Percentiles rank a stretch among this genome's conserved stretches.
Conservation (phyloP, 2,797 vertebrate species). For the Lophotriccus pileatus region DNA sequence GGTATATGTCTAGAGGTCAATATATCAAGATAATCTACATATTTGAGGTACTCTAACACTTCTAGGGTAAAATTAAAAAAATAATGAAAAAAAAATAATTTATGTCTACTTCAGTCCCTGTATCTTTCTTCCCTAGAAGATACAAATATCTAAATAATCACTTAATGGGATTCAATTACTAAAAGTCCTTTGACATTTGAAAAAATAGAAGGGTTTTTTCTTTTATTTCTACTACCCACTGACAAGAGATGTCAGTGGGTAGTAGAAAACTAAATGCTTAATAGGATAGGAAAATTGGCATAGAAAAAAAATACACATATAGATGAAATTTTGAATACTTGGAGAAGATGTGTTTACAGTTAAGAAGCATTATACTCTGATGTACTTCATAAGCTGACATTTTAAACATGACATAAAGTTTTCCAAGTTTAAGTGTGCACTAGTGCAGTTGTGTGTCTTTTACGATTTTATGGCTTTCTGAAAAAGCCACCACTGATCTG, state of each 20-base stretch:
- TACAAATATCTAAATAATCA: not conserved
- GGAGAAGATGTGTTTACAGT: not conserved
- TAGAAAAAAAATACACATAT: not conserved
- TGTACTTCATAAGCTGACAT: not conserved
- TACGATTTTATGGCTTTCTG: not conserved
- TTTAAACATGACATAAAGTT: not conserved
- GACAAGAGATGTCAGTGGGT: not conserved
- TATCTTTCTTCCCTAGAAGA: not conserved
- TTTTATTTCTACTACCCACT: not conserved
- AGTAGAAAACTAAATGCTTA: not conserved
- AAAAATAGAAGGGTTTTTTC: accelerated
- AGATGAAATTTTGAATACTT: not conserved
- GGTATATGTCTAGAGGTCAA: not conserved
- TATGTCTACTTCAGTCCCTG: not conserved
- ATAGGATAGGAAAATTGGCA: not conserved
- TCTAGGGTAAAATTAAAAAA: not conserved
- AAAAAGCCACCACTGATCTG: not conserved
- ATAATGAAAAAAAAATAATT: not conserved
- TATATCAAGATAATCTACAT: not conserved
- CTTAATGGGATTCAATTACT: not conserved
- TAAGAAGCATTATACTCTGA: not conserved
- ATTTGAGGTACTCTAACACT: not conserved
- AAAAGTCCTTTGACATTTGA: not conserved
- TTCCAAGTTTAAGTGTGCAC: not conserved
- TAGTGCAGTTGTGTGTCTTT: not conserved